Evolutionary conservation across 2,113 vertebrate genomes (phyloP).

Genomic region (Noturus placidus): DNA sequence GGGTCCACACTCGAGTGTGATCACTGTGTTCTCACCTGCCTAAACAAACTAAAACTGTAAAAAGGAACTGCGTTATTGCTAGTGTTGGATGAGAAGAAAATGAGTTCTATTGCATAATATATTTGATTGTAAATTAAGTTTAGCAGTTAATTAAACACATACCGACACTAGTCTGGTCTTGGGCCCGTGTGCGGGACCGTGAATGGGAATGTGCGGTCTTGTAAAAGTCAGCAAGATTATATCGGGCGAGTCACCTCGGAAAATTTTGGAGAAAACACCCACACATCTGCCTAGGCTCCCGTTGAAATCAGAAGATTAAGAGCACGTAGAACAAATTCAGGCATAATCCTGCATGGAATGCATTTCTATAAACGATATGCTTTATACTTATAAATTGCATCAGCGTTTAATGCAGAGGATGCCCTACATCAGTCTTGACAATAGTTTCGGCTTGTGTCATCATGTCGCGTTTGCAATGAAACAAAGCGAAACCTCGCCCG

Average conservation of each 20-base stretch:
- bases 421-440: background rate
- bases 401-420: background rate
- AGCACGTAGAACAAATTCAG: constrained; percentile 6
- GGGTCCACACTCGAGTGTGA: background rate
- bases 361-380: background rate
- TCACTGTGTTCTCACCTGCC: background rate
- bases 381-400: background rate
- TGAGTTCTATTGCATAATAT: constrained; percentile 8
- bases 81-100: constrained; percentile 26
- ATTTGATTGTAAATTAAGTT: constrained; percentile 37
- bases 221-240: constrained; percentile 7
- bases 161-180: background rate
- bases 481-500: background rate
- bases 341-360: background rate
- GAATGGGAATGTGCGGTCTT: background rate
- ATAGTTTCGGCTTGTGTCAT: background rate
- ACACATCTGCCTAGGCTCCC: background rate
- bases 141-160: constrained; percentile 32
- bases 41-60: constrained; percentile 44
- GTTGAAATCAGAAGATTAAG: constrained; percentile 1
- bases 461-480: background rate
- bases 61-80: constrained; percentile 55
- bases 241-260: constrained; percentile 1
- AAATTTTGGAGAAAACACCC: background rate
- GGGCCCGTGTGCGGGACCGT: background rate